A percentile compares a stretch with the other conserved stretches of the same genome.
Evolutionary conservation across 2,888 invertebrate genomes (phyloP).

Genomic region (Xanthorhoe designata): DNA sequence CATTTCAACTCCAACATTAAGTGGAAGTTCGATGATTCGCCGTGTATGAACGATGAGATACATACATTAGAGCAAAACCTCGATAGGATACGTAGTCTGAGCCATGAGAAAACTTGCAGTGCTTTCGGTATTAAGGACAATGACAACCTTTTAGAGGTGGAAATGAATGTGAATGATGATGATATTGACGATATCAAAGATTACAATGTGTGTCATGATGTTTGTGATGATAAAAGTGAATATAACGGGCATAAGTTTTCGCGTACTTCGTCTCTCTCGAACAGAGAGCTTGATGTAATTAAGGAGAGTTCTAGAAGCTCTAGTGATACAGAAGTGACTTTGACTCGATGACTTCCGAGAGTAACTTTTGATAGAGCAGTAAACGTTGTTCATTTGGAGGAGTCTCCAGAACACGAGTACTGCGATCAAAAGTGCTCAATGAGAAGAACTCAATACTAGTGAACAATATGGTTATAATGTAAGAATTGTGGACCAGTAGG

Average conservation of each 20-base stretch:
- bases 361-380: slow-evolving; percentile 78
- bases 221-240: slow-evolving; percentile 77
- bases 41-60: slow-evolving; percentile 70
- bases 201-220: slow-evolving; percentile 67
- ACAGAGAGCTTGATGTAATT: slow-evolving; percentile 82
- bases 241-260: slow-evolving; percentile 78
- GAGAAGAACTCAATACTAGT: slow-evolving; percentile 58
- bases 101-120: slow-evolving; percentile 75
- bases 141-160: slow-evolving; percentile 78
- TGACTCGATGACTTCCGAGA: slow-evolving; percentile 82
- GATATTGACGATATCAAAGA: slow-evolving; percentile 75
- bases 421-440: slow-evolving; percentile 59
- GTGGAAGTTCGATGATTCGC: slow-evolving; percentile 80
- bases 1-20: slow-evolving; percentile 81
- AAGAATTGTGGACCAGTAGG: slow-evolving; percentile 72
- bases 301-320: slow-evolving; percentile 84
- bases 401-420: slow-evolving; percentile 59
- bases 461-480: slow-evolving; percentile 41
- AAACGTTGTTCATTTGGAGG: slow-evolving; percentile 74
- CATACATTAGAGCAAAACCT: slow-evolving; percentile 79
- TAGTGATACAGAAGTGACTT: slow-evolving; percentile 83
- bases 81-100: slow-evolving; percentile 80
- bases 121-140: slow-evolving; percentile 64
- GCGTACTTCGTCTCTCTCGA: slow-evolving; percentile 78
- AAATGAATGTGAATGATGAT: slow-evolving; percentile 74